Conservation (phyloP, 2,113 vertebrate genomes). For the Delphinus delphis region DNA sequence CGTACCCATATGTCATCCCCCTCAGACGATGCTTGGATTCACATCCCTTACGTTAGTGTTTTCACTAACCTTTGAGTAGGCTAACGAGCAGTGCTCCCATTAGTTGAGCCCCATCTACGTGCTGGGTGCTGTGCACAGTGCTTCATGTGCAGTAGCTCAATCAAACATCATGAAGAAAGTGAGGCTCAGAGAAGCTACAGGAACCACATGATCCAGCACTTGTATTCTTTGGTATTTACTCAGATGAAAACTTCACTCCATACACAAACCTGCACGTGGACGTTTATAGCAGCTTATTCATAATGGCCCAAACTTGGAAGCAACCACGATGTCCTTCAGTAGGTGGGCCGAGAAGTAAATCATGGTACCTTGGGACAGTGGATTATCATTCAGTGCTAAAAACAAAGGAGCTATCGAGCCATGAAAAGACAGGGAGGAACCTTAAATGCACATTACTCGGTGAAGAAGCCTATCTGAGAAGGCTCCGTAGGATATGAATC, state of each 20-base stretch:
- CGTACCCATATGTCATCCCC: not conserved
- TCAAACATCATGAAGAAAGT: not conserved
- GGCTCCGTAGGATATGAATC: not conserved
- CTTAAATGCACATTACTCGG: not conserved
- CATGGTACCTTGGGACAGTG: not conserved
- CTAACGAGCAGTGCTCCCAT: not conserved
- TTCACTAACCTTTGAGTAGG: not conserved
- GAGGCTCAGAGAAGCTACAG: not conserved
- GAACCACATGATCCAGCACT: not conserved
- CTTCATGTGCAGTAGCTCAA: not conserved
- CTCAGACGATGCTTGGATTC: not conserved
- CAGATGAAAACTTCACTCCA: not conserved
- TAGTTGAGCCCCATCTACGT: accelerated
- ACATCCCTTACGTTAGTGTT: not conserved
- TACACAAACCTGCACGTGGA: not conserved
- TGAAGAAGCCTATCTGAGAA: not conserved
- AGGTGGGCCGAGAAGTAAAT: not conserved
- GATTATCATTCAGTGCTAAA: not conserved
- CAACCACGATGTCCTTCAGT: not conserved
- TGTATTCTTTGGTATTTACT: not conserved
- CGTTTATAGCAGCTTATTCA: not conserved
- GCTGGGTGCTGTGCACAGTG: not conserved
- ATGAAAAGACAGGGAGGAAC: not conserved
- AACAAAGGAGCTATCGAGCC: not conserved
- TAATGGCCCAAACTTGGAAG: not conserved